A percentile compares a stretch with the other conserved stretches of the same genome.
These are phyloP conservation scores for Macrosoma leucophasiata DNA, from an alignment of 2,888 invertebrate genomes.

Conservation along the genomic window DNA sequence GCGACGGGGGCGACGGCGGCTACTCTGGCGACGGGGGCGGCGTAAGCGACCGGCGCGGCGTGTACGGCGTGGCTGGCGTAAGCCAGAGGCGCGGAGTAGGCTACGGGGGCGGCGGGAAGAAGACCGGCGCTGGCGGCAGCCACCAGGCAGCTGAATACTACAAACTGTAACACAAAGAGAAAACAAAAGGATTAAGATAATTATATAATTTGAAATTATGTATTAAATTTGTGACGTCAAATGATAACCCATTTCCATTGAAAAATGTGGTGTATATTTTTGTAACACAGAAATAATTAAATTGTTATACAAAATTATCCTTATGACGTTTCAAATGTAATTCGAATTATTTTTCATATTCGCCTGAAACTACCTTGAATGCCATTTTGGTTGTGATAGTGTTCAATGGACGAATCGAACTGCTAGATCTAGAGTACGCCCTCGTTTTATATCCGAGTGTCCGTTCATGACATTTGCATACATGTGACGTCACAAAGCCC, in stretches of 20 bases:
- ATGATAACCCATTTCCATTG: too few species aligned
- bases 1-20: constrained; percentile 77
- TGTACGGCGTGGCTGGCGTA: constrained; percentile 33
- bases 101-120: constrained; percentile 36
- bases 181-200: too few species aligned
- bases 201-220: too few species aligned
- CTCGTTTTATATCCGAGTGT: constrained; percentile 46
- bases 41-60: constrained; percentile 38
- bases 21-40: constrained; percentile 27
- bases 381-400: constrained; percentile 47
- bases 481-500: constrained; percentile 44
- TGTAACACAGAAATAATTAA: too few species aligned
- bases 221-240: too few species aligned
- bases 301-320: background rate
- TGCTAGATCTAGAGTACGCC: constrained; percentile 37
- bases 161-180: constrained; percentile 35
- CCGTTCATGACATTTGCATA: constrained; percentile 41
- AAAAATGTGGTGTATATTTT: too few species aligned
- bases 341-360: too few species aligned
- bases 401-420: constrained; percentile 43
- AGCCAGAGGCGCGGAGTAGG: constrained; percentile 29
- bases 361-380: constrained; percentile 58
- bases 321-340: too few species aligned
- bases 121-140: constrained; percentile 44
- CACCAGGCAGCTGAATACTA: constrained; percentile 41